phyloP scores from a whole-genome alignment of 2,888 invertebrate genomes.

The Myopa testacea region DNA sequence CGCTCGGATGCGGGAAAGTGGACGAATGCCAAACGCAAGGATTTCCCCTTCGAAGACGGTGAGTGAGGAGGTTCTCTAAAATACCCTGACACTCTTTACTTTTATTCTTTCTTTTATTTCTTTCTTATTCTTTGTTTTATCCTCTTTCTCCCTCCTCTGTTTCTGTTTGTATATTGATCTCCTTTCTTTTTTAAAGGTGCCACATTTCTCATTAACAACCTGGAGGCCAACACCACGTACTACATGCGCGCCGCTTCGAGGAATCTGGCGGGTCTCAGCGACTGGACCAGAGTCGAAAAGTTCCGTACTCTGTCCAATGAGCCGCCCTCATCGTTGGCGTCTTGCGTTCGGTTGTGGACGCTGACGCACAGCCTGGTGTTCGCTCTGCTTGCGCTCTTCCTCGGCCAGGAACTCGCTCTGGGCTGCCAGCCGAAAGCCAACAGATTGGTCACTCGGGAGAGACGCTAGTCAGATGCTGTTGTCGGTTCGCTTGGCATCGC shows the following conservation, averaged over 20 bases:
- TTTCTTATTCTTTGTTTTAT: constrained; percentile 10
- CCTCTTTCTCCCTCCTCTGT: background rate
- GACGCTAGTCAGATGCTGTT: constrained; percentile 18
- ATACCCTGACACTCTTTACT: background rate
- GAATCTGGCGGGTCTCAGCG: constrained; percentile 71
- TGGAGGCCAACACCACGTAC: constrained; percentile 70
- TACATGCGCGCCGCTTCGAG: constrained; percentile 71
- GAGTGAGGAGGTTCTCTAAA: constrained; percentile 44
- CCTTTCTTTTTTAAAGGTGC: constrained; percentile 63
- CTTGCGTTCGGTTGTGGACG: constrained; percentile 24
- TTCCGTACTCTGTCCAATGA: constrained; percentile 64
- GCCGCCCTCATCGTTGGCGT: constrained; percentile 54
- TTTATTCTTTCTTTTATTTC: constrained; percentile 9
- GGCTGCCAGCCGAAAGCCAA: constrained; percentile 30
- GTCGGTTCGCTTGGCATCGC: background rate
- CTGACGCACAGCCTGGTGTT: constrained; percentile 45
- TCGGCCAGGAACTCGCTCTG: constrained; percentile 44
- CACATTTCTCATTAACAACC: constrained; percentile 69
- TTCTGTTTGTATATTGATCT: too few relatives aligned
- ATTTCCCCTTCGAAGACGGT: constrained; percentile 67
- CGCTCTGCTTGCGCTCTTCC: constrained; percentile 45
- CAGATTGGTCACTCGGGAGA: constrained; percentile 6
- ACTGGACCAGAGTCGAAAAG: constrained; percentile 64
- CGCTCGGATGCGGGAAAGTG: constrained; percentile 65
- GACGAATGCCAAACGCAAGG: constrained; percentile 65